Evolutionary conservation across 2,888 invertebrate species (phyloP), one percentile per base, ranked within the genome.

Genomic region (Neria commutata): DNA sequence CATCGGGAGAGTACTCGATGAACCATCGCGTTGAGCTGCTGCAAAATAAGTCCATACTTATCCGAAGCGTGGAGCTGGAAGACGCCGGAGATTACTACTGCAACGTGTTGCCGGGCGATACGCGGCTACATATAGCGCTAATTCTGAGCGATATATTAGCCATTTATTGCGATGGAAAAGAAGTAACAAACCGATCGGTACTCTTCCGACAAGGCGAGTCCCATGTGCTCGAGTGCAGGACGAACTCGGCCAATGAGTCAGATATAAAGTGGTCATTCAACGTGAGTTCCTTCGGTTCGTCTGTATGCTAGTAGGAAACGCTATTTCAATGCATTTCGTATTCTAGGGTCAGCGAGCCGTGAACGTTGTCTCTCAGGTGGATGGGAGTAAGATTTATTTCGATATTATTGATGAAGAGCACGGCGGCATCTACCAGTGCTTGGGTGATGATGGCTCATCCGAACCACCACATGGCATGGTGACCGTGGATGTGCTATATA

Each of bases 261-360:
- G 70, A 68, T n/a, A 76, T 78, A 34, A 78, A 75, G 56, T 81
- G 81, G 81, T 77, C 75, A 6, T 64, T 76, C 16, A 77, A 79
- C 67, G 80, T 81, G 68, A 62, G 73, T 26, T 6, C n/a, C 14
- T 46, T 29, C 6, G 6, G 11, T 29, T 11, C 5, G 3, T 29
- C 17, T 11, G 16, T 23, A 29, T n/a, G 5, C 19, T 29, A n/a
- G 3, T 56, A n/a, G n/a, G n/a, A n/a, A n/a, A n/a, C 37, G 17
- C 14, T n/a, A 2, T 34, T 8, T 29, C 11, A 8, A 48, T 24
- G 19, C 10, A n/a, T 51, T 11, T 46, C 47, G 16, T 3, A 10
- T 0, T 60, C 8, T 56, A 80, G 79, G 79, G 79, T 17, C 68
- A 74, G 26, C 70, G 75, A 0, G 49, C 76, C 49, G 66, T 69